These are phyloP conservation scores for Micropterix aruncella DNA, from an alignment of 2,888 invertebrate species.

Conservation along the genomic window DNA sequence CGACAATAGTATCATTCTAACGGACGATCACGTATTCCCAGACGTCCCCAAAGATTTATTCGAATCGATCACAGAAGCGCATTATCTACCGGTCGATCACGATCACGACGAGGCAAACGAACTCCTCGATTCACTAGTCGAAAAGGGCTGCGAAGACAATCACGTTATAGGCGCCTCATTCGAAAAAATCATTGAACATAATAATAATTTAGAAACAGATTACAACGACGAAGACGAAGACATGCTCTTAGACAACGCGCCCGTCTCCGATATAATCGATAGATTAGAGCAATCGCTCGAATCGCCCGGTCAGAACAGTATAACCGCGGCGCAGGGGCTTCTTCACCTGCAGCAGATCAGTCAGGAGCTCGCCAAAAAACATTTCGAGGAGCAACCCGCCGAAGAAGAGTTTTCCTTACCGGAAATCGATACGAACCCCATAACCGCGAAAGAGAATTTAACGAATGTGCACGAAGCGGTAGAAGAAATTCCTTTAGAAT, in stretches of 20 bases:
- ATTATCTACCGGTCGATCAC: conserved; percentile 27
- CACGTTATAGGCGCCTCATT: conserved; percentile 33
- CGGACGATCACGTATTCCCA: conserved; percentile 21
- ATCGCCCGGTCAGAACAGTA: conserved; percentile 18
- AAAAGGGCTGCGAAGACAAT: conserved; percentile 47
- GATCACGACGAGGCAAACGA: conserved; percentile 33
- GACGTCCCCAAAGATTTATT: conserved; percentile 31
- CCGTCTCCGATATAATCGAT: conserved; percentile 45
- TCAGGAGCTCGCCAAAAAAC: conserved; percentile 10
- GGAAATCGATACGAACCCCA: not conserved
- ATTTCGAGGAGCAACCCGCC: not conserved
- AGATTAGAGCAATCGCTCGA: conserved; percentile 45
- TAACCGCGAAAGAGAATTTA: not conserved
- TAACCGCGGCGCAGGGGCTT: conserved; percentile 15
- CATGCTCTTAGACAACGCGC: conserved; percentile 29
- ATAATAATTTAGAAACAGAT: conserved; percentile 19
- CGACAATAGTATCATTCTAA: conserved; percentile 3
- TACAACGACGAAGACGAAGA: conserved; percentile 36
- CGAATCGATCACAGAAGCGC: conserved; percentile 34
- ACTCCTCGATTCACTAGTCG: conserved; percentile 43
- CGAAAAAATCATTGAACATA: conserved; percentile 26
- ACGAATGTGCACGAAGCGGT: not conserved
- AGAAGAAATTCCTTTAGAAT: not conserved
- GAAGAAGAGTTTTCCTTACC: not conserved
- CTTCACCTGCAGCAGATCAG: conserved; percentile 9